These are phyloP conservation scores for Rhegmatorhina hoffmannsi DNA, from an alignment of 2,113 vertebrate species.

Conservation along the genomic window DNA sequence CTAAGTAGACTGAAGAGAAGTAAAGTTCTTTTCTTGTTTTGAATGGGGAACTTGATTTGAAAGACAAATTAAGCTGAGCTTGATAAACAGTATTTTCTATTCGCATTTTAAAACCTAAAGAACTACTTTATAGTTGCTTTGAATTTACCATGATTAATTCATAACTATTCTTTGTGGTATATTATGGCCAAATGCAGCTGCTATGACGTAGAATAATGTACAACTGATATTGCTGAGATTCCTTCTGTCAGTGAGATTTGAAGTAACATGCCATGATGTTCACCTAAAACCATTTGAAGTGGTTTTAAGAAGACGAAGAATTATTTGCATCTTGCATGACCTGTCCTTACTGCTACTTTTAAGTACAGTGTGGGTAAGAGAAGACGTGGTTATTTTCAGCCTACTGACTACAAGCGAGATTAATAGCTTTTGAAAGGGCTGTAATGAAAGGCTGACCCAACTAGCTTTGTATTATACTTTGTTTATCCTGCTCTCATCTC, in stretches of 20 bases:
- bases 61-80: not conserved
- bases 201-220: not conserved
- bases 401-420: slow-evolving; percentile 88
- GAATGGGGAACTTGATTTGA: not conserved
- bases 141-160: not conserved
- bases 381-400: slow-evolving; percentile 91
- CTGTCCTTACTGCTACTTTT: slow-evolving; percentile 81
- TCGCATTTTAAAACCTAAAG: not conserved
- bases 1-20: not conserved
- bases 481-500: slow-evolving; percentile 88
- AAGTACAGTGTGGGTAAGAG: slow-evolving; percentile 85
- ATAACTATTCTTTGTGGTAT: not conserved
- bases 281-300: slow-evolving; percentile 46
- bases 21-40: not conserved
- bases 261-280: not conserved
- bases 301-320: slow-evolving; percentile 67
- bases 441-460: slow-evolving; percentile 92
- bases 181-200: not conserved
- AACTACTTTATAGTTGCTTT: not conserved
- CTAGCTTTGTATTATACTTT: slow-evolving; percentile 90
- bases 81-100: not conserved
- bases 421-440: slow-evolving; percentile 92
- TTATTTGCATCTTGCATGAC: slow-evolving; percentile 77
- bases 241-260: not conserved
- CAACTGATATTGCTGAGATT: not conserved